Conservation (phyloP, 2,888 invertebrate species). For the Drosophila borealis region DNA sequence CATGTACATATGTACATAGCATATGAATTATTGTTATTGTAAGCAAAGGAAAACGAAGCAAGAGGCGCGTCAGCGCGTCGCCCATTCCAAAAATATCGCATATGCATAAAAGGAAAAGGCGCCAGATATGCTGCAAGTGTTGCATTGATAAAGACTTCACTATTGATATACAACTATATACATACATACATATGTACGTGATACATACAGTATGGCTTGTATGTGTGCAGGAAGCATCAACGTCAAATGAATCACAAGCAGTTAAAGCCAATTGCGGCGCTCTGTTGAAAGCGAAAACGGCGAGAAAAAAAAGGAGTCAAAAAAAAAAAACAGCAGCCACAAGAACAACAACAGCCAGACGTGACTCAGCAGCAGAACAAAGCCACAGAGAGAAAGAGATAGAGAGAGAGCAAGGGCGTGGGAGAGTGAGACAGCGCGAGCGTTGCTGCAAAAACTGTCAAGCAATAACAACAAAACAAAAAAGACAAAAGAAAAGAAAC, state of each 20-base stretch:
- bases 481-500: conserved; percentile 20
- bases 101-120: conserved; percentile 41
- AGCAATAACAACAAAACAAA: conserved; percentile 6
- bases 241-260: conserved; percentile 53
- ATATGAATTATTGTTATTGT: conserved; percentile 72
- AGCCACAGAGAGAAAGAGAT: conserved; percentile 12
- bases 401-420: conserved; percentile 2
- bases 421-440: conserved; percentile 10
- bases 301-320: conserved; percentile 50
- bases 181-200: background rate
- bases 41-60: conserved; percentile 32
- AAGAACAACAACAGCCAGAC: conserved; percentile 38
- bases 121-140: conserved; percentile 46
- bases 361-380: conserved; percentile 59
- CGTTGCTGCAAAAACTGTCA: conserved; percentile 27
- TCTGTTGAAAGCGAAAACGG: conserved; percentile 66
- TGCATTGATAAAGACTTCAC: conserved; percentile 44
- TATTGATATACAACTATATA: conserved; percentile 26
- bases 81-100: conserved; percentile 50
- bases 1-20: conserved; percentile 17
- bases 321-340: conserved; percentile 32
- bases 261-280: conserved; percentile 46
- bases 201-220: background rate
- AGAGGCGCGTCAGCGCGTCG: conserved; percentile 37
- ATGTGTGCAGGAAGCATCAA: conserved; percentile 30